A percentile compares a stretch with the other conserved stretches of the same genome.
These are phyloP conservation scores for Panthera uncia DNA, from an alignment of 2,113 vertebrate genomes.

Conservation along the genomic window DNA sequence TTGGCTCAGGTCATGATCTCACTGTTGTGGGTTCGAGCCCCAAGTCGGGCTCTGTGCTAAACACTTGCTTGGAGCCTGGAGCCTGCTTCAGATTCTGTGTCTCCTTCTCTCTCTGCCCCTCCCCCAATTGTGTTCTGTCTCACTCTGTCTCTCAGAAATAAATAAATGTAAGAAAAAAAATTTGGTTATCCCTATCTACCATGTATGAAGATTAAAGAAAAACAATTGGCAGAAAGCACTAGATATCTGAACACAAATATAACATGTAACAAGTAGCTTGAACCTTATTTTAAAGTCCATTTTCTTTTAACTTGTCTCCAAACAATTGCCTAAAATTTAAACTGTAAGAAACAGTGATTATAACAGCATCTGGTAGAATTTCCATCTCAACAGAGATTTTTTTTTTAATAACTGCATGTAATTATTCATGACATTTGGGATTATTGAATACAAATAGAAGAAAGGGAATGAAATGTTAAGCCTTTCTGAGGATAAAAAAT, in stretches of 20 bases:
- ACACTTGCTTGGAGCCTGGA: no score
- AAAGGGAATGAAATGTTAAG: constrained; percentile 72
- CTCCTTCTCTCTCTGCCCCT: no score
- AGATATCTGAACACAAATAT: neutral
- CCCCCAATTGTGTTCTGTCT: no score
- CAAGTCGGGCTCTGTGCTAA: no score
- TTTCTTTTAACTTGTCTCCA: constrained; percentile 54
- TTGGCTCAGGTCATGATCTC: no score
- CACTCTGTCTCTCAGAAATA: no score
- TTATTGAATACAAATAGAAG: constrained; percentile 74
- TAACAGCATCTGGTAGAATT: constrained; percentile 53
- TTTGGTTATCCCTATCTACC: neutral
- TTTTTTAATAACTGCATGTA: constrained; percentile 61
- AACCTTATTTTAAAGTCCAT: neutral
- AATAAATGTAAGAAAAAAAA: no score
- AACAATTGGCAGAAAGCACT: neutral
- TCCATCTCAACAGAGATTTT: constrained; percentile 41
- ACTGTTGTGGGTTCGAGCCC: no score
- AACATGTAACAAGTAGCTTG: neutral
- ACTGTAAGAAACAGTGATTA: constrained; percentile 51
- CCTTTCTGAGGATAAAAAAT: constrained; percentile 65
- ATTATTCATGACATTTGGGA: constrained; percentile 79
- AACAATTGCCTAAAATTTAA: constrained; percentile 57
- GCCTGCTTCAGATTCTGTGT: no score
- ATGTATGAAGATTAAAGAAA: neutral